Evolutionary conservation across 2,797 vertebrate species (phyloP).

Genomic region (Dallia pectoralis): DNA sequence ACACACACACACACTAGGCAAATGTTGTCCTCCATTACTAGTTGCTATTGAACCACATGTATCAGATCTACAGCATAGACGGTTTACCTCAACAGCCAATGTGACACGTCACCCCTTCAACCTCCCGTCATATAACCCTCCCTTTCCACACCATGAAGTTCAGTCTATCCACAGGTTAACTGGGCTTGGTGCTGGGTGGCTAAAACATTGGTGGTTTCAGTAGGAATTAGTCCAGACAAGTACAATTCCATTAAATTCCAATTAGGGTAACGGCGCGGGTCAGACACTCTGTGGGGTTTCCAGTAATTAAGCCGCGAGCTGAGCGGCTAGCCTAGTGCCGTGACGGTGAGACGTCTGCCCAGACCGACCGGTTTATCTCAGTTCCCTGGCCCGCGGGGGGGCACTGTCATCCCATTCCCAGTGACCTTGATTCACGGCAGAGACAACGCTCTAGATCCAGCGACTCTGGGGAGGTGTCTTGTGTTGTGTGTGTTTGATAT

Average conservation of each 20-base stretch:
- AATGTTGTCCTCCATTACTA: not conserved
- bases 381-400: slow-evolving; percentile 37
- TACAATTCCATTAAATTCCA: slow-evolving; percentile 83
- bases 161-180: not conserved
- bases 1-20: not conserved
- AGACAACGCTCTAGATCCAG: not conserved
- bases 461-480: slow-evolving; percentile 10
- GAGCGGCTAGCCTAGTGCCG: slow-evolving; percentile 52
- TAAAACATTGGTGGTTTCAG: slow-evolving; percentile 71
- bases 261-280: slow-evolving; percentile 77
- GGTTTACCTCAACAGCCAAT: not conserved
- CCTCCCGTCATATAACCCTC: not conserved
- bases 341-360: slow-evolving; percentile 26
- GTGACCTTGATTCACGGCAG: slow-evolving; percentile 72
- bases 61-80: not conserved
- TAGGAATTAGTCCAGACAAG: slow-evolving; percentile 82
- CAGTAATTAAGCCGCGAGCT: slow-evolving; percentile 76
- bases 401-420: slow-evolving; percentile 63
- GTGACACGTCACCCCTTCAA: not conserved
- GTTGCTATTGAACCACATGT: not conserved
- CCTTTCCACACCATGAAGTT: not conserved
- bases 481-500: slow-evolving; percentile 30
- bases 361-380: slow-evolving; percentile 8
- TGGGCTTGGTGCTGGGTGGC: slow-evolving; percentile 35
- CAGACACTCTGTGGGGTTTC: slow-evolving; percentile 70